phyloP scores from a whole-genome alignment of 2,797 vertebrate species.

The Hipposideros larvatus region DNA sequence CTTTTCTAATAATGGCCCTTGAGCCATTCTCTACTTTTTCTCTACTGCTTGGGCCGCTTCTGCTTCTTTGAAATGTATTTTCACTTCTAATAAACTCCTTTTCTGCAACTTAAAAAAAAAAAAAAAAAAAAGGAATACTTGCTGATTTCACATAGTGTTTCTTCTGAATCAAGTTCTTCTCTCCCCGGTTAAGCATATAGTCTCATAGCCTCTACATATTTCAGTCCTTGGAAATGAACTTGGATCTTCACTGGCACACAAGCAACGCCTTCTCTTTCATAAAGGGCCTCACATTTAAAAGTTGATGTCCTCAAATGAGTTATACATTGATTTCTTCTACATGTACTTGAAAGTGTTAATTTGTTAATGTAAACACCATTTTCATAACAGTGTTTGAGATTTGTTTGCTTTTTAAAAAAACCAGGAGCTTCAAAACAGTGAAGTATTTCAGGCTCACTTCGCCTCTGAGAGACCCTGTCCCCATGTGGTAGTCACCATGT shows the following conservation, averaged over 20 bases:
- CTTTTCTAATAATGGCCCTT: too few species aligned
- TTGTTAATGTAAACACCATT: neutral
- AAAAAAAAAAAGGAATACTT: neutral
- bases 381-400: neutral
- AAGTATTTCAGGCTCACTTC: neutral
- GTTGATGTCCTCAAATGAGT: neutral
- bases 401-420: neutral
- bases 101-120: too few species aligned
- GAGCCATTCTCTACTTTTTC: too few species aligned
- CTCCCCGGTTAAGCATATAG: neutral
- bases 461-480: neutral
- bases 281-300: neutral
- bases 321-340: neutral
- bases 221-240: neutral
- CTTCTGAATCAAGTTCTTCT: neutral
- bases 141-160: neutral
- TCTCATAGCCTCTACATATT: neutral
- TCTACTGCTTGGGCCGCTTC: too few species aligned
- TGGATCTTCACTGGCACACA: neutral
- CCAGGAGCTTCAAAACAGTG: neutral
- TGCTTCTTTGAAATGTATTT: too few species aligned
- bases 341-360: neutral
- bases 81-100: too few species aligned
- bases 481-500: neutral
- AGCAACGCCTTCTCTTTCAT: neutral